phyloP scores from a whole-genome alignment of 2,797 vertebrate genomes.

The Cyclura pinguis region DNA sequence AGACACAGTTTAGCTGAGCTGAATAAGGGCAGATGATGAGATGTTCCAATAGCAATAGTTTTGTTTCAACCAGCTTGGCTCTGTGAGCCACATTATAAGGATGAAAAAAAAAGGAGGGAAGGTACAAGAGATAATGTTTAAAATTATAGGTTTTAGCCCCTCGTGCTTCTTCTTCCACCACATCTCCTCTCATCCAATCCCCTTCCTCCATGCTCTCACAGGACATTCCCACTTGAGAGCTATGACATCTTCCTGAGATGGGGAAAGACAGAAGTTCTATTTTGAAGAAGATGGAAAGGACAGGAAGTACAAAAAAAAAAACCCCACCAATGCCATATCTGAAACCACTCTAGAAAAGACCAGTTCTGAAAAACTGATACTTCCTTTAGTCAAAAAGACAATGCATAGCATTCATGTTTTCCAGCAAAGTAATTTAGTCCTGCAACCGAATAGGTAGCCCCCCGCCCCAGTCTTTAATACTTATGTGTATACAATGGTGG shows the following conservation, averaged over 20 bases:
- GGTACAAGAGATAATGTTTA: neutral
- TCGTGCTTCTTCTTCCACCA: neutral
- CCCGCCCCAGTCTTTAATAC: neutral
- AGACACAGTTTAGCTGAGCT: constrained; percentile 11
- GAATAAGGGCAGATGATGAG: constrained; percentile 1
- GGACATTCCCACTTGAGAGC: neutral
- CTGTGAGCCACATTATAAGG: neutral
- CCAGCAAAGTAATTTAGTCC: too few species aligned
- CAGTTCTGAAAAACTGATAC: neutral
- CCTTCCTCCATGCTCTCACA: neutral
- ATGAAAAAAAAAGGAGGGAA: neutral
- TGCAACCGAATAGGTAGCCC: too few species aligned
- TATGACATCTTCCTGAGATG: neutral
- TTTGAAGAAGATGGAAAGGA: neutral
- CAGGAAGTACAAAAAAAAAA: neutral
- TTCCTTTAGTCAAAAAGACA: neutral
- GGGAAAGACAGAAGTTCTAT: neutral
- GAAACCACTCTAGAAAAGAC: neutral
- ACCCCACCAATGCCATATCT: neutral
- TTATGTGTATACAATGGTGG: neutral
- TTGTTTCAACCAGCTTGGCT: constrained; percentile 21
- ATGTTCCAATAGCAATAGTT: neutral
- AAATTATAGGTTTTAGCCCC: neutral
- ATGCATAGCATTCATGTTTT: neutral
- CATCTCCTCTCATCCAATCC: neutral